phyloP scores from a whole-genome alignment of 1,140 invertebrate genomes.

The Coenobita brevimanus region DNA sequence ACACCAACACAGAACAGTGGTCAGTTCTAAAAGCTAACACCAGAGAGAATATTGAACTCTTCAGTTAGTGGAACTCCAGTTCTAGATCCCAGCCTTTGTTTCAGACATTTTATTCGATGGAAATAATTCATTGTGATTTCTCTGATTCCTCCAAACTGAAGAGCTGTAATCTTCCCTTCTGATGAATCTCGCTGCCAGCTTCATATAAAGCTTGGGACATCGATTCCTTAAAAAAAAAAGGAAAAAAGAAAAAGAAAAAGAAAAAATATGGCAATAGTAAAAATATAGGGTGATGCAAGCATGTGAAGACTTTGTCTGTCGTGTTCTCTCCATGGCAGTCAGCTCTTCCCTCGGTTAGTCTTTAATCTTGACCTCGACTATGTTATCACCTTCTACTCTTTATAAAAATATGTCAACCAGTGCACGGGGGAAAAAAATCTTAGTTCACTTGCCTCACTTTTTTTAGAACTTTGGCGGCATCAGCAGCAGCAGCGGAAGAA shows the following conservation, averaged over 20 bases:
- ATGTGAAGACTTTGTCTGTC: too few species aligned
- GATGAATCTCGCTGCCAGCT: background rate
- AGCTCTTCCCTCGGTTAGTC: conserved; percentile 32
- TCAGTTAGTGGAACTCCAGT: too few species aligned
- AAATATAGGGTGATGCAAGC: too few species aligned
- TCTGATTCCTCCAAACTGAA: background rate
- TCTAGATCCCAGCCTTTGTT: too few species aligned
- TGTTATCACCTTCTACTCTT: conserved; percentile 23
- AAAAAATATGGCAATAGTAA: too few species aligned
- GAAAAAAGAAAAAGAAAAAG: too few species aligned
- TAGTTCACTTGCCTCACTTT: conserved; percentile 55
- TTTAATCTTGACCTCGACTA: conserved; percentile 6
- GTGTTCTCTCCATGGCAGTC: background rate
- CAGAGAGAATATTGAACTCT: too few species aligned
- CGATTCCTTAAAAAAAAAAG: background rate
- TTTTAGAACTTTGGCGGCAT: conserved; percentile 49
- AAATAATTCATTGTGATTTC: too few species aligned
- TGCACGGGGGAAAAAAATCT: conserved; percentile 33
- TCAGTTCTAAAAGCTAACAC: too few species aligned
- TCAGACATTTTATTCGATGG: too few species aligned
- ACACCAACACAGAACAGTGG: too few species aligned
- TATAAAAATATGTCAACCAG: background rate
- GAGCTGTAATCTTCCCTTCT: background rate
- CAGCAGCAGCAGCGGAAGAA: conserved; percentile 46
- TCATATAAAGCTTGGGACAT: background rate